Percentiles rank a stretch among this genome's conserved stretches.
phyloP scores from a whole-genome alignment of 2,888 invertebrate genomes.

The Lasioglossum pauxillum region DNA sequence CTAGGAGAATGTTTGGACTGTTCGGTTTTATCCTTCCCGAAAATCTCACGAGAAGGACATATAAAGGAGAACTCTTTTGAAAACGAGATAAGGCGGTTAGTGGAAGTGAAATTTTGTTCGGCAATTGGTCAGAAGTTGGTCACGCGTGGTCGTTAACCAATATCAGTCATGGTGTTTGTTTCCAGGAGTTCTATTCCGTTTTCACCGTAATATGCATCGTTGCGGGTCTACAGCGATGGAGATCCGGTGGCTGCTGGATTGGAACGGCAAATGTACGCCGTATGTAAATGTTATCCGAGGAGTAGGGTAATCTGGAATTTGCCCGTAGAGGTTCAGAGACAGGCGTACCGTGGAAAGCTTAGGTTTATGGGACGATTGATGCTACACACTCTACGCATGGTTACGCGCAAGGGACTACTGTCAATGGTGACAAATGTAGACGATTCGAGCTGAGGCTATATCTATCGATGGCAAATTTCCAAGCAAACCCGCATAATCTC shows the following conservation, averaged over 20 bases:
- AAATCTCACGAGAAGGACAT: too few relatives aligned
- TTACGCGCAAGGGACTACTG: constrained; percentile 34
- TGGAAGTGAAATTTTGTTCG: not conserved
- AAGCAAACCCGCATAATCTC: not conserved
- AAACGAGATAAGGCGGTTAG: not conserved
- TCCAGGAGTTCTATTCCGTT: constrained; percentile 38
- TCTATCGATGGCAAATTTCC: not conserved
- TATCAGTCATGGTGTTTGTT: constrained; percentile 14
- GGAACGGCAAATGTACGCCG: constrained; percentile 77
- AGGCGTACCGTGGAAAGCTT: constrained; percentile 54
- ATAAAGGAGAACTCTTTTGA: not conserved
- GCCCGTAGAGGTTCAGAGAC: constrained; percentile 66
- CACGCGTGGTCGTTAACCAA: not conserved
- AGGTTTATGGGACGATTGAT: constrained; percentile 65
- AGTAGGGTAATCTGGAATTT: constrained; percentile 81
- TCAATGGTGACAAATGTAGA: constrained; percentile 25
- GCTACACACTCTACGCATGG: constrained; percentile 46
- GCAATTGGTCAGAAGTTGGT: not conserved
- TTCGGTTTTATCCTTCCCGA: too few relatives aligned
- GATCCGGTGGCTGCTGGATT: constrained; percentile 59
- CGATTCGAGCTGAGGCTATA: not conserved
- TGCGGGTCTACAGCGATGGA: constrained; percentile 42
- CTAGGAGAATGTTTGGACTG: too few relatives aligned
- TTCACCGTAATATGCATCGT: constrained; percentile 44
- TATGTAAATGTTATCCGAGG: constrained; percentile 81